Conservation (phyloP, 2,113 vertebrate species). For the Octodon degus region DNA sequence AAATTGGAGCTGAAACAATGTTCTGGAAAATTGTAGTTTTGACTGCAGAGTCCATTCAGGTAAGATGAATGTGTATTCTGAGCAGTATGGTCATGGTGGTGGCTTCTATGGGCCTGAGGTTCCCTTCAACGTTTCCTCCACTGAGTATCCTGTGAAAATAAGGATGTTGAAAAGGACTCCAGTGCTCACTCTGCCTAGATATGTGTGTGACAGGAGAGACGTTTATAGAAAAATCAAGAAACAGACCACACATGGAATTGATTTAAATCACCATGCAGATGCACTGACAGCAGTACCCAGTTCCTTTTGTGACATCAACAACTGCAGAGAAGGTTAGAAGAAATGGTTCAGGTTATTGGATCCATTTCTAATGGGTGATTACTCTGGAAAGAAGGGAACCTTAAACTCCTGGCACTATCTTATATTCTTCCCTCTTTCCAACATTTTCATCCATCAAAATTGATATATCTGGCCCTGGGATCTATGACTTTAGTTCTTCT, state of each 20-base stretch:
- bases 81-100: not conserved
- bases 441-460: fast-evolving
- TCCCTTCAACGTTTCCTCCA: not conserved
- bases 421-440: fast-evolving
- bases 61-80: fast-evolving
- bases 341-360: not conserved
- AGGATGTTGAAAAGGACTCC: too few species aligned
- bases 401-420: not conserved
- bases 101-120: not conserved
- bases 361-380: not conserved
- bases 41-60: not conserved
- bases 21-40: not conserved
- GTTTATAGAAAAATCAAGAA: not conserved
- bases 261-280: not conserved
- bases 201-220: not conserved
- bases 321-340: not conserved
- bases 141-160: not conserved
- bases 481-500: not conserved
- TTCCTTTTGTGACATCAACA: not conserved
- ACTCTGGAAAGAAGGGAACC: not conserved
- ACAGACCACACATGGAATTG: not conserved
- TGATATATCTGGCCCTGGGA: fast-evolving
- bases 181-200: not conserved
- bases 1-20: not conserved
- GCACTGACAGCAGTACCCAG: not conserved